Conservation (phyloP, 2,797 vertebrate genomes). For the Coccyzus lansbergi region DNA sequence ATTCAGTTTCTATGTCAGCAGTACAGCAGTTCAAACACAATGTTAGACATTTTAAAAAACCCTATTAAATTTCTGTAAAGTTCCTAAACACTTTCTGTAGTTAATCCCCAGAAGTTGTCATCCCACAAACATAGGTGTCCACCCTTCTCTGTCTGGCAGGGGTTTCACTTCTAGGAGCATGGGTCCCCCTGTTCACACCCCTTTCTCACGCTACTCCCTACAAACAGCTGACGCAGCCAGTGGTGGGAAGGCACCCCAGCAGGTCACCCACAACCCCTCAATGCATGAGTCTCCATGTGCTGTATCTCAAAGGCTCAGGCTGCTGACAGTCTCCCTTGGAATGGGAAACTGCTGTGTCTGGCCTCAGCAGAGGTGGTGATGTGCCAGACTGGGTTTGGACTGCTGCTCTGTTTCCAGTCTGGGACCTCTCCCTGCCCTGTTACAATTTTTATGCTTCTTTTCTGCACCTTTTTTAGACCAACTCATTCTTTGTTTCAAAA, state of each 20-base stretch:
- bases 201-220: rapidly evolving
- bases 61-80: not conserved
- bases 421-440: not conserved
- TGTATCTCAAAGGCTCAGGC: not conserved
- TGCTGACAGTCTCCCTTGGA: rapidly evolving
- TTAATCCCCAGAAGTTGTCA: not conserved
- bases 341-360: not conserved
- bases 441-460: not conserved
- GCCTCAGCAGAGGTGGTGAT: not conserved
- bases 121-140: rapidly evolving
- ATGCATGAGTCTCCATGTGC: not conserved
- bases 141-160: not conserved
- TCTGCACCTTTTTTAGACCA: not conserved
- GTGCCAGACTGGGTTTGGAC: not conserved
- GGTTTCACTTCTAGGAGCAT: not conserved
- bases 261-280: not conserved
- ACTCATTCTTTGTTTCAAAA: not conserved
- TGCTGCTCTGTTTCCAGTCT: not conserved
- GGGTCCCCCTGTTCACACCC: rapidly evolving
- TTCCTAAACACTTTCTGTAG: not conserved
- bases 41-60: not conserved
- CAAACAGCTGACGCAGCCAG: not conserved
- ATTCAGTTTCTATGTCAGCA: not conserved
- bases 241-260: not conserved
- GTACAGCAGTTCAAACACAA: not conserved